phyloP scores from a whole-genome alignment of 1,140 invertebrate genomes.

The Frieseomelitta varia region DNA sequence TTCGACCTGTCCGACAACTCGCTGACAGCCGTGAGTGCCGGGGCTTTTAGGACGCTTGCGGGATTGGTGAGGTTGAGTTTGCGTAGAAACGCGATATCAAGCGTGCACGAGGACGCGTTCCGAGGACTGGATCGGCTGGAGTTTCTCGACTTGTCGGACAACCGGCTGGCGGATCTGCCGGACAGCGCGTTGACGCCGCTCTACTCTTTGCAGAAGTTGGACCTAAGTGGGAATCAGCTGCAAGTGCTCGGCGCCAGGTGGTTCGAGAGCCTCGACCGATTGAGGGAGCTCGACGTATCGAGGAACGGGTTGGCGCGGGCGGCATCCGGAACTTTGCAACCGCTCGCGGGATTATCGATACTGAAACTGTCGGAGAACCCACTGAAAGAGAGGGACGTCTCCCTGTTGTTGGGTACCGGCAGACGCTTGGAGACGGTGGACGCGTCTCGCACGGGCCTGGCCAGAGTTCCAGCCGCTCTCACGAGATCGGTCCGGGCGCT shows the following conservation, averaged over 20 bases:
- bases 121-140: constrained; percentile 77
- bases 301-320: constrained; percentile 88
- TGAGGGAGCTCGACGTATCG: constrained; percentile 92
- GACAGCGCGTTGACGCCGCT: constrained; percentile 84
- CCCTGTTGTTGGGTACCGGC: constrained; percentile 87
- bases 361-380: constrained; percentile 89
- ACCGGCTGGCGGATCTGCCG: constrained; percentile 84
- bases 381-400: constrained; percentile 84
- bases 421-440: constrained; percentile 90
- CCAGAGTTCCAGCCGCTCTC: constrained; percentile 90
- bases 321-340: constrained; percentile 88
- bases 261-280: constrained; percentile 85
- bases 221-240: constrained; percentile 88
- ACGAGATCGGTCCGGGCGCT: constrained; percentile 92
- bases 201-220: constrained; percentile 86
- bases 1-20: constrained; percentile 85
- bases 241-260: constrained; percentile 82
- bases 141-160: constrained; percentile 85
- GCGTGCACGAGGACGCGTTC: constrained; percentile 83
- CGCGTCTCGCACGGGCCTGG: constrained; percentile 90
- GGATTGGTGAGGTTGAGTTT: constrained; percentile 82
- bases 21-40: constrained; percentile 66
- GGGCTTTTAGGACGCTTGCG: constrained; percentile 72
- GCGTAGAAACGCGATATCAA: constrained; percentile 82
- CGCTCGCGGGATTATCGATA: constrained; percentile 89